phyloP scores from a whole-genome alignment of 2,797 vertebrate genomes.

The Clarias laeviceps region DNA sequence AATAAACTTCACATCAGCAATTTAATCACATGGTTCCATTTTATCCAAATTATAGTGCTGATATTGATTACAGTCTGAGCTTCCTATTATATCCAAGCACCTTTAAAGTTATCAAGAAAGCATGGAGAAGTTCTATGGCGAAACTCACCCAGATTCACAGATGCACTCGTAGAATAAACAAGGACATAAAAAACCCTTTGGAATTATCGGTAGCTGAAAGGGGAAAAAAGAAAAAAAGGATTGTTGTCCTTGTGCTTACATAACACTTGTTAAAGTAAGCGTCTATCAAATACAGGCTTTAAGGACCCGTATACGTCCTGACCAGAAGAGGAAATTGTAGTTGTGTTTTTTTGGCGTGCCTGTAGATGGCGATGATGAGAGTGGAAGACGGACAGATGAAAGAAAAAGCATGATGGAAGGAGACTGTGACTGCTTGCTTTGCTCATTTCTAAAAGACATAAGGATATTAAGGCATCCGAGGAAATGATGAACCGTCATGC shows the following conservation, averaged over 20 bases:
- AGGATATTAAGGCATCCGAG: background rate
- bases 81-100: background rate
- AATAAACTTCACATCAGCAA: background rate
- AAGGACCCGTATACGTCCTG: too few relatives aligned
- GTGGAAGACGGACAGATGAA: background rate
- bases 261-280: background rate
- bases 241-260: background rate
- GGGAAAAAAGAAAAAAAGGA: background rate
- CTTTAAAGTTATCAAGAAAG: background rate
- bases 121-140: background rate
- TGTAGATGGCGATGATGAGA: constrained; percentile 6
- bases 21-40: background rate
- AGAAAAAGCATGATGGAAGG: background rate
- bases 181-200: too few relatives aligned
- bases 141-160: background rate
- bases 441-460: background rate
- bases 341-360: background rate
- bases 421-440: background rate
- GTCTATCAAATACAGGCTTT: background rate
- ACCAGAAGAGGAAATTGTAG: background rate
- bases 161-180: background rate
- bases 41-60: background rate
- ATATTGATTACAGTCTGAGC: background rate
- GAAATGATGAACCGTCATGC: background rate
- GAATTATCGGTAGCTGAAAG: background rate